phyloP scores from a whole-genome alignment of 1,140 invertebrate genomes.

The Probaryconus sp. region DNA sequence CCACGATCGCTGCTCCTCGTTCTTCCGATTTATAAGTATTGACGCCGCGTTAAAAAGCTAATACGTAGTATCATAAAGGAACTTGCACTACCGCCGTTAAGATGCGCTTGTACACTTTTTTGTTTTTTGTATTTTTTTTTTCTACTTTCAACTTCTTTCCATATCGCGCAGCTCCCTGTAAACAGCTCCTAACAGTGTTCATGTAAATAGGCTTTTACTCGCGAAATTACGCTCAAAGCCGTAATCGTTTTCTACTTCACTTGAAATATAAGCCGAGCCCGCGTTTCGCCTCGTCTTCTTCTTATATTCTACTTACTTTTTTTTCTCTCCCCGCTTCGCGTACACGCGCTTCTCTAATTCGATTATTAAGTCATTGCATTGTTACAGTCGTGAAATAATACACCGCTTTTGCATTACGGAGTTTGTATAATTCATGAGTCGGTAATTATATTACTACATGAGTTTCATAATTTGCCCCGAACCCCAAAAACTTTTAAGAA shows the following conservation, averaged over 20 bases:
- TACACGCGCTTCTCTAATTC: conserved; percentile 17
- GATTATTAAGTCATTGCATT: conserved; percentile 43
- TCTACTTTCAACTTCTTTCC: conserved; percentile 31
- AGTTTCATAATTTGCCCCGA: background rate
- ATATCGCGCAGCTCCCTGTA: conserved; percentile 32
- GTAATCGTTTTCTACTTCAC: conserved; percentile 48
- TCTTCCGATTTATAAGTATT: conserved; percentile 52
- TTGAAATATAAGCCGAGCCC: conserved; percentile 28
- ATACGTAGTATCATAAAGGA: conserved; percentile 46
- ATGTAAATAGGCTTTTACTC: conserved; percentile 54
- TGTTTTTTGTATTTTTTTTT: no score
- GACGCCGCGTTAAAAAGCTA: conserved; percentile 41
- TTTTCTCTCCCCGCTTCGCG: background rate
- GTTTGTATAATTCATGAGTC: conserved; percentile 4
- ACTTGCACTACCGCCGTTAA: conserved; percentile 39
- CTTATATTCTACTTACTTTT: background rate
- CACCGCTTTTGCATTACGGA: background rate
- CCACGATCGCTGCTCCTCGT: conserved; percentile 53
- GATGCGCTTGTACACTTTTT: conserved; percentile 9
- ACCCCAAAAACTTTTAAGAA: conserved; percentile 3
- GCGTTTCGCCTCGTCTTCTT: no score
- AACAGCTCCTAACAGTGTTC: conserved; percentile 45
- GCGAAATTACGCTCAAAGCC: conserved; percentile 37
- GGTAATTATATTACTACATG: conserved; percentile 25
- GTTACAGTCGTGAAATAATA: conserved; percentile 7